Evolutionary conservation across 2,113 vertebrate genomes (phyloP).

Genomic region (Chaetodon trifascialis): DNA sequence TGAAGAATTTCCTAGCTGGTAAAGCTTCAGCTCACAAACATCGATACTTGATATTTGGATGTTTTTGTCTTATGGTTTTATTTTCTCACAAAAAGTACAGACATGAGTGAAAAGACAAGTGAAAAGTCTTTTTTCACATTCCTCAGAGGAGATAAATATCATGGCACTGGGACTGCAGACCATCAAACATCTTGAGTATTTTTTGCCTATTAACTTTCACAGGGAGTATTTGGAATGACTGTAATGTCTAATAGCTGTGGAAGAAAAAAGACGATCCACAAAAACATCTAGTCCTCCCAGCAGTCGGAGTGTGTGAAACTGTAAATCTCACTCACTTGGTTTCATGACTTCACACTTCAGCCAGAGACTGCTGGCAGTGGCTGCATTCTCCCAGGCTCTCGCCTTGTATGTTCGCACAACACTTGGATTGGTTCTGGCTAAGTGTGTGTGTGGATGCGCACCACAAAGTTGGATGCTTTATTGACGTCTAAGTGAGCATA

Average conservation of each 20-base stretch:
- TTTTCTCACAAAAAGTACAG: neutral
- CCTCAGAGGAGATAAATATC: neutral
- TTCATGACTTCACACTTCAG: constrained; percentile 55
- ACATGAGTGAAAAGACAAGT: neutral
- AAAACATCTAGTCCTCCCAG: neutral
- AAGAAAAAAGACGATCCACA: constrained; percentile 5
- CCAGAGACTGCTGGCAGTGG: constrained; percentile 50
- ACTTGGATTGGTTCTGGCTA: constrained; percentile 2
- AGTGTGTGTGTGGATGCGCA: neutral
- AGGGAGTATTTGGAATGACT: neutral
- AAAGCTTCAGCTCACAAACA: neutral
- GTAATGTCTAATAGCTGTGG: neutral
- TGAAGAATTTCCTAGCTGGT: no score
- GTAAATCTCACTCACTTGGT: constrained; percentile 49
- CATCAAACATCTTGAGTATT: constrained; percentile 4
- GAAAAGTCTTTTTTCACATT: neutral
- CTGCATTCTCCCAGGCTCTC: constrained; percentile 44
- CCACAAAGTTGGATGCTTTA: constrained; percentile 14
- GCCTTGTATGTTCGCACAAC: constrained; percentile 22
- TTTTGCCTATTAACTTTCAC: neutral
- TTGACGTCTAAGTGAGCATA: constrained; percentile 20
- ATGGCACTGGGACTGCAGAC: neutral
- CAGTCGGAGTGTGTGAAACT: constrained; percentile 28
- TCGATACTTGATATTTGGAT: neutral
- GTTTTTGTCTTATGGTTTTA: neutral